Conservation (phyloP, 2,888 invertebrate genomes). For the Acrobasis consociella region DNA sequence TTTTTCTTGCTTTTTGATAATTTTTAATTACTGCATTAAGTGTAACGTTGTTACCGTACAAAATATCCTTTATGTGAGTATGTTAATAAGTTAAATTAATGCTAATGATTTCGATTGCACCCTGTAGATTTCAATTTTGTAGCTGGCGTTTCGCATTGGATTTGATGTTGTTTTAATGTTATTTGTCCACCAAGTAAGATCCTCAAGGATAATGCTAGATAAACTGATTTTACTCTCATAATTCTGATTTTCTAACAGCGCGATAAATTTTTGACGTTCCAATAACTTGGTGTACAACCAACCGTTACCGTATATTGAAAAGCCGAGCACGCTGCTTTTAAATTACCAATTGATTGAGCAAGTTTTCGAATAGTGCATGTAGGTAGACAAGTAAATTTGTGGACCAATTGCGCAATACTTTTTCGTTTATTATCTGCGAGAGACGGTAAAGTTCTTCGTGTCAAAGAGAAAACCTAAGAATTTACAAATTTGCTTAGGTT, state of each 20-base stretch:
- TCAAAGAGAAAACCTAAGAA: slow-evolving; percentile 3
- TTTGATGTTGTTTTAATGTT: slow-evolving; percentile 19
- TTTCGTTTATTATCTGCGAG: not conserved
- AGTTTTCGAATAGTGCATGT: slow-evolving; percentile 19
- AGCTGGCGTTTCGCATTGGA: too few species aligned
- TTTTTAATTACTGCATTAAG: too few species aligned
- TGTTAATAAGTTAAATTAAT: too few species aligned
- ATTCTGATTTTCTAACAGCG: slow-evolving; percentile 4
- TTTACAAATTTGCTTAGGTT: not conserved
- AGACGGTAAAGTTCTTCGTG: not conserved
- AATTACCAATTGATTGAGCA: too few species aligned
- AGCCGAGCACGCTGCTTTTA: too few species aligned
- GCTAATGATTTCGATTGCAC: too few species aligned
- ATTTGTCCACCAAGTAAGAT: slow-evolving; percentile 22
- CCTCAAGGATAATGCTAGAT: slow-evolving; percentile 16
- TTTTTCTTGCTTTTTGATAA: too few species aligned
- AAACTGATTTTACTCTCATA: slow-evolving; percentile 20
- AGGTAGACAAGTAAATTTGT: slow-evolving; percentile 10
- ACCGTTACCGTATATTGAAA: too few species aligned
- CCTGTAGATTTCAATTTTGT: too few species aligned
- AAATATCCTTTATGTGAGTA: too few species aligned
- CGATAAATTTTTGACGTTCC: slow-evolving; percentile 23
- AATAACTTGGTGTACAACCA: too few species aligned
- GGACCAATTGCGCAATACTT: not conserved
- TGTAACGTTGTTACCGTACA: too few species aligned